A percentile compares a stretch with the other conserved stretches of the same genome.
phyloP scores from a whole-genome alignment of 2,888 invertebrate genomes.

The Julus scandinavius region DNA sequence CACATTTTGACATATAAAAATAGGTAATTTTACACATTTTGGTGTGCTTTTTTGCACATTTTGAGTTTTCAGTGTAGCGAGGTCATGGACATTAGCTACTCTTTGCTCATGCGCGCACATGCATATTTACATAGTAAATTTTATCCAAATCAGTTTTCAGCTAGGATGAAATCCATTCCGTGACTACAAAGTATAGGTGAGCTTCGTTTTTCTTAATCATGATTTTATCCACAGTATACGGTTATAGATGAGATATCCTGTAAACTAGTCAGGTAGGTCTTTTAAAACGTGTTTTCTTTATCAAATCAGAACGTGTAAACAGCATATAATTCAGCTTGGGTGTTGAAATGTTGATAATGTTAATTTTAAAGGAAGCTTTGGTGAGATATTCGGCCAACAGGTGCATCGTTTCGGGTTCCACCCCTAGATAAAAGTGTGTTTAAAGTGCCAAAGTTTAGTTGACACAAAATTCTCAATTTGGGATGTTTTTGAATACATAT shows the following conservation, averaged over 20 bases:
- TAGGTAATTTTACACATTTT: too few species aligned
- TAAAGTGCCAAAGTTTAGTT: conserved; percentile 3
- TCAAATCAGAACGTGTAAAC: background rate
- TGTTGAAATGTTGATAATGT: conserved; percentile 3
- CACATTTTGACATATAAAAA: too few species aligned
- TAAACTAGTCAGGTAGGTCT: background rate
- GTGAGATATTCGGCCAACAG: background rate
- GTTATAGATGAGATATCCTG: background rate
- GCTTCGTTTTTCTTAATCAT: too few species aligned
- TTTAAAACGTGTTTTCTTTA: background rate
- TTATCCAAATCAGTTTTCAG: too few species aligned
- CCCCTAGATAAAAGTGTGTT: background rate
- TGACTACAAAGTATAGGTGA: too few species aligned
- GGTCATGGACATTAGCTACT: too few species aligned
- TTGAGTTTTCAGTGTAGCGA: too few species aligned
- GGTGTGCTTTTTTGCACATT: too few species aligned
- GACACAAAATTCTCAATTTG: conserved; percentile 33
- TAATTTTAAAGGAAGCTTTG: background rate
- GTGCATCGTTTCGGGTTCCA: background rate
- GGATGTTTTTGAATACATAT: background rate
- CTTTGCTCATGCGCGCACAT: too few species aligned
- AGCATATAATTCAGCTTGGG: background rate
- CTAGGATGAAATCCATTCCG: too few species aligned
- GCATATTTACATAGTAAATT: too few species aligned
- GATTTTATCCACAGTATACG: background rate